These are phyloP conservation scores for Neotragus moschatus DNA, from an alignment of 2,113 vertebrate species.

Conservation along the genomic window DNA sequence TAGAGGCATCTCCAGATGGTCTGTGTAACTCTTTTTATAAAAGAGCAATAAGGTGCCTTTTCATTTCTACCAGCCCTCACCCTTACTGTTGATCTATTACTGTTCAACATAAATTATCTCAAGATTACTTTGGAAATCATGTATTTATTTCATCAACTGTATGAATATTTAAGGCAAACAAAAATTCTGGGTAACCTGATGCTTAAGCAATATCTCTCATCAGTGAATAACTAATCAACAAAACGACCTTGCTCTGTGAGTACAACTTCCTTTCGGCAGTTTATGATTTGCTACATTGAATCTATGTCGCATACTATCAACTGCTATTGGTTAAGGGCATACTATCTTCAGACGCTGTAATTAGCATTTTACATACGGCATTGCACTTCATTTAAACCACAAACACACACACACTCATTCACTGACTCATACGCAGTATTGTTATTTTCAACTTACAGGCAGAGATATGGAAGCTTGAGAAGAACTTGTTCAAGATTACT, in stretches of 20 bases:
- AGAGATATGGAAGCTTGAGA: background rate
- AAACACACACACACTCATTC: background rate
- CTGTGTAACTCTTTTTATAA: background rate
- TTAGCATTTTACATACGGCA: background rate
- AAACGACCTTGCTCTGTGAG: constrained; percentile 22
- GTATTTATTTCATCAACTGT: constrained; percentile 67
- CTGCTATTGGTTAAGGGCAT: background rate
- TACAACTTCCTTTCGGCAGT: background rate
- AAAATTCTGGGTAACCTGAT: constrained; percentile 68
- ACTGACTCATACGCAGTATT: background rate
- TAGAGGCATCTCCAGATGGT: background rate
- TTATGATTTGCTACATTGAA: constrained; percentile 27
- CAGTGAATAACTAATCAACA: constrained; percentile 71
- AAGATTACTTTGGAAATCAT: constrained; percentile 65
- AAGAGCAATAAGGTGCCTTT: constrained; percentile 29
- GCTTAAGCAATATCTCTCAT: constrained; percentile 63
- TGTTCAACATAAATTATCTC: constrained; percentile 67
- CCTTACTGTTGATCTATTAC: constrained; percentile 50
- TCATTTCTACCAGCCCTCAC: constrained; percentile 61
- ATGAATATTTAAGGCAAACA: constrained; percentile 65
- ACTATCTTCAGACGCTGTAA: background rate
- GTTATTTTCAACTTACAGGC: background rate
- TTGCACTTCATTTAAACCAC: background rate
- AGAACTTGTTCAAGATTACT: background rate
- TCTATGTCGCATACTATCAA: constrained; percentile 17